Evolutionary conservation across 1,140 invertebrate genomes (phyloP), one percentile per base, ranked within the genome.

Genomic region (Heliconius nattereri): DNA sequence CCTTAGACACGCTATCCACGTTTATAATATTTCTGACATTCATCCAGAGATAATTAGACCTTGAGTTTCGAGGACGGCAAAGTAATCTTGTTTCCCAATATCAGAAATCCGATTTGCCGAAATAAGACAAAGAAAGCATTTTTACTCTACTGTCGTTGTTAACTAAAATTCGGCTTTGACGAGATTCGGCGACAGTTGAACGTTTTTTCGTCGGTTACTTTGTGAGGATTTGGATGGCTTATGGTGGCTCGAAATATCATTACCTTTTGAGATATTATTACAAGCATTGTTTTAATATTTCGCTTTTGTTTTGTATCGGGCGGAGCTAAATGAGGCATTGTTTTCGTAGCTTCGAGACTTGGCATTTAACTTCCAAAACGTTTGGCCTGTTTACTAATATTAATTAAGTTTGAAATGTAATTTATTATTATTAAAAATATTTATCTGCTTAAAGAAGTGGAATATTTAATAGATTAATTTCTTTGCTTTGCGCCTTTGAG

Each of bases 61-160:
- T 35, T 35, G 32, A 75, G 26, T 66, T 79, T 32, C 3, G 66
- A 79, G 57, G 45, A n/a, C 29, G 49, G 40, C 40, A 73, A 72
- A 72, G 54, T 83, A 80, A 83, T 83, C 81, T 73, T 73, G 52
- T 83, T 75, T 66, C 76, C 54, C 81, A 72, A 66, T 77, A 80
- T 80, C 70, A 20, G 37, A 72, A 79, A 75, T 79, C 71, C 32
- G 72, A 78, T 78, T 78, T 73, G 71, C 73, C 8, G 13, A 75
- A 80, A 76, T 76, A 76, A 76, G 16, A 73, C 75, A 57, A 76
- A 80, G 57, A 72, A 76, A 76, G 23, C 57, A 80, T 80, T 80
- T 72, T 80, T 80, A 66, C 60, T 66, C 60, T 26, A 66, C 75
- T 80, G 75, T 73, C 75, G 73, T 76, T 80, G 75, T 80, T 66